Base-by-base conservation (phyloP, 2,888 invertebrate species). In the Drosophila anomelani region DNA sequence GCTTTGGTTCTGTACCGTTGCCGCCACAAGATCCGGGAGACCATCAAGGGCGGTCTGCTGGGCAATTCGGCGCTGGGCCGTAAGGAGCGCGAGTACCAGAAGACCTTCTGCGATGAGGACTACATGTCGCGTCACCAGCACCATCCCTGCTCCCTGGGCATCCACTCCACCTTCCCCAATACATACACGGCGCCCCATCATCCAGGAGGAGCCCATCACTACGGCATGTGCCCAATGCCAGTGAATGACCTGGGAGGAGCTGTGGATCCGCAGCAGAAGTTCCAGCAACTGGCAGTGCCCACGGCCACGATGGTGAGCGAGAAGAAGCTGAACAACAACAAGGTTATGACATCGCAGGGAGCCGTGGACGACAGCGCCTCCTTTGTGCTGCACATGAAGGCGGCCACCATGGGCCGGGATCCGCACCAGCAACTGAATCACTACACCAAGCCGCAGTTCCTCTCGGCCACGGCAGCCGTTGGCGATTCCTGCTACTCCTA, bases 241-340 rank as follows among this genome's bases (percentile, higher is more conserved):
- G 96, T 97, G 90, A 97, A 96, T 94, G 97, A 97, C 92, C 95
- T 97, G 96, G 97, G 96, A 95, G 97, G 96, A 95, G 69, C 76
- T 15, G 77, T 57, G n/a, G 88, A 82, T 13, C 77, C 69, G 0
- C 91, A 90, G 73, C 91, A 92, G 67, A 88, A 91, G 79, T 90
- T 92, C 71, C 92, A 92, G 80, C 92, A 92, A 71, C 76, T 92
- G 71, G 92, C 92, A 73, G 92, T 92, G 74, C 91, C 92, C 75
- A 92, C 89, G n/a, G 89, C 91, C 20, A 91, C 89, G 12, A 81
- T 92, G 74, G 81, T 92, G 76, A 91, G 84, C 54, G 92, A 91
- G 74, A 91, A 92, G 73, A 87, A 90, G 66, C 51, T 81, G 39
- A 77, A 81, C 56, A 89, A 85, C 56, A 85, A 85, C 63, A 80